Evolutionary conservation across 64 coral and sea anemone species (phyloP), one percentile per base, ranked within the genome.

Genomic region (Exaiptasia diaphana): DNA sequence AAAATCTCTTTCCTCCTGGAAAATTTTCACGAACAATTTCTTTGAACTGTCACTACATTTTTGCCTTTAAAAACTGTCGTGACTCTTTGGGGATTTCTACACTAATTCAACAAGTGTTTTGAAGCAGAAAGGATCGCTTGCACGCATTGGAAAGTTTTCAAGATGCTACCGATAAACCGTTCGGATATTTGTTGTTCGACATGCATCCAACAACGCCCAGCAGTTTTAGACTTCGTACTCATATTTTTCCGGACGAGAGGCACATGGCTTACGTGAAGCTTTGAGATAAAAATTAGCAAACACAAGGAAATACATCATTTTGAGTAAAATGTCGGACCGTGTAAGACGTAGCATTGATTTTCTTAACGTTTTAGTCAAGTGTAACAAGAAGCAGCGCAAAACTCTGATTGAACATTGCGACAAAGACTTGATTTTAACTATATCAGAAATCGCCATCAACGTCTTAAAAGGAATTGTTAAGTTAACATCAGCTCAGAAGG

Each of bases 1-100:
- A 82, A 68, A 64, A 82, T 21, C 25, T 82, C n/a, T 82, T 82
- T 68, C 79, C 79, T 5, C 60, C 61, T 1, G 59, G 63, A 17
- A 82, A 82, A 82, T 41, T 27, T 17, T 4, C 61, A 3, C 20
- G 62, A 23, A 56, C 46, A 5, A 85, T 73, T 2, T 53, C 24
- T 53, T 41, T 71, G n/a, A 73, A 73, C 46, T 10, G 26, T 1
- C 49, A 59, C 14, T 83, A 83, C 25, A 73, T 83, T 6, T 25
- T 50, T 1, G 41, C 32, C 4, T 50, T 82, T 32, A 82, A 82
- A 30, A 82, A 82, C 31, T 56, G 55, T 3, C 60, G 80, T 3
- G 80, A 83, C 8, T 36, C 28, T 29, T 12, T 72, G 22, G 67
- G 80, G 11, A 55, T 69, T 4, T 15, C 11, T 0, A 83, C 18